Conservation (phyloP, 2,797 vertebrate species). For the Harpagifer antarcticus region DNA sequence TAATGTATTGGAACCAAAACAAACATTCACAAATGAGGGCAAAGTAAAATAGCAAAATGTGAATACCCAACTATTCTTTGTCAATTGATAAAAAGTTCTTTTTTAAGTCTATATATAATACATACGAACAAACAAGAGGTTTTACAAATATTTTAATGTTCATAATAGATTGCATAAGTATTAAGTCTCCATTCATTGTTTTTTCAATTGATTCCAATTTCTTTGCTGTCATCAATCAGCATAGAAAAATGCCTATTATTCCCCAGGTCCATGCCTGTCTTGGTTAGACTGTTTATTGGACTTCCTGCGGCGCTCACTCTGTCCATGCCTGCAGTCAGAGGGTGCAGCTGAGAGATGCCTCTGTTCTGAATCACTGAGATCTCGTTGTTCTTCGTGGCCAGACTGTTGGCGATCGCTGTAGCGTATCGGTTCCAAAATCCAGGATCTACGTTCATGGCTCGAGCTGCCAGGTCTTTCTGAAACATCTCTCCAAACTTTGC, state of each 20-base stretch:
- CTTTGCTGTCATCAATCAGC: conserved; percentile 97
- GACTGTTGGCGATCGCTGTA: conserved; percentile 93
- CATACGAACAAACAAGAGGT: conserved; percentile 72
- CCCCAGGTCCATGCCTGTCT: conserved; percentile 89
- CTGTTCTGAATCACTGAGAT: conserved; percentile 98
- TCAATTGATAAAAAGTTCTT: conserved; percentile 71
- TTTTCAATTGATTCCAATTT: conserved; percentile 96
- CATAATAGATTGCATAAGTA: conserved; percentile 79
- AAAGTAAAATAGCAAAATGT: conserved; percentile 64
- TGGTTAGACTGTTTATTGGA: conserved; percentile 89
- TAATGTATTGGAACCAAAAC: conserved; percentile 49
- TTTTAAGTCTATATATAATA: conserved; percentile 72
- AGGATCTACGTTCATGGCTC: conserved; percentile 95
- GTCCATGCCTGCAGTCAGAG: conserved; percentile 89
- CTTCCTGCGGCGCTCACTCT: conserved; percentile 87
- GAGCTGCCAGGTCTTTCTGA: conserved; percentile 94
- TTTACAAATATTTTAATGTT: conserved; percentile 78
- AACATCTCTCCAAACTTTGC: conserved; percentile 95
- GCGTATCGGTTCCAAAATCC: conserved; percentile 97
- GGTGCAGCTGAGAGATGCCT: conserved; percentile 91
- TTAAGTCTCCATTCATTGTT: conserved; percentile 53
- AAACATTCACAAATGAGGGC: conserved; percentile 63
- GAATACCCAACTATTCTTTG: conserved; percentile 59
- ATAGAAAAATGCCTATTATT: conserved; percentile 93
- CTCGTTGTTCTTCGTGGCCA: conserved; percentile 97